phyloP scores from a whole-genome alignment of 2,888 invertebrate species.

The Adelognathus sp. region DNA sequence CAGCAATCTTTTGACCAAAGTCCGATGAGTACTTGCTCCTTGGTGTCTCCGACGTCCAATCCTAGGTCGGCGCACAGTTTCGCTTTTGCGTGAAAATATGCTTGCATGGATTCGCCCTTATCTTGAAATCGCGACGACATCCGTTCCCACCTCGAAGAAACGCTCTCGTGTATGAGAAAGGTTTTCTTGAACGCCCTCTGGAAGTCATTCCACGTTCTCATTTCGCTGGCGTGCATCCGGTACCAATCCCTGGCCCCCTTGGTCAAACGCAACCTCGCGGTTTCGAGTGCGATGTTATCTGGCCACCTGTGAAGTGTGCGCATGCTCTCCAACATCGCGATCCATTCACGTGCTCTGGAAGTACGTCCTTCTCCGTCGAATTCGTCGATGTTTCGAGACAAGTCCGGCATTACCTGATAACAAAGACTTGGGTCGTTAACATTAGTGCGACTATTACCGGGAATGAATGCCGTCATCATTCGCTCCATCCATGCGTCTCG shows the following conservation, averaged over 20 bases:
- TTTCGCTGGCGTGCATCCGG: not conserved
- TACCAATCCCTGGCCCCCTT: constrained; percentile 15
- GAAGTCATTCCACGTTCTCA: constrained; percentile 6
- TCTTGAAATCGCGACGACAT: constrained; percentile 3
- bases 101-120: not conserved
- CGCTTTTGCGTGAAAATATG: not conserved
- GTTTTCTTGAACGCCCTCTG: not conserved
- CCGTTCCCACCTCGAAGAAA: not conserved
- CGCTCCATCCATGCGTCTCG: not conserved
- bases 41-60: not conserved
- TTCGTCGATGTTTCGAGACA: constrained; percentile 1
- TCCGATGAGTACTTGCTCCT: constrained; percentile 20
- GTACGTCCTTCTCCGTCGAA: constrained; percentile 1
- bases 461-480: not conserved
- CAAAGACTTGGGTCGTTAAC: not conserved
- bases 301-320: constrained; percentile 7
- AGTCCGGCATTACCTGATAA: constrained; percentile 6
- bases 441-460: not conserved
- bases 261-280: constrained; percentile 16
- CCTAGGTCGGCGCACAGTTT: not conserved
- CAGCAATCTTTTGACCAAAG: constrained; percentile 14
- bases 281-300: not conserved
- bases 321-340: not conserved
- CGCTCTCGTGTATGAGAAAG: not conserved
- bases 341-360: constrained; percentile 8